Evolutionary conservation across 2,888 invertebrate species (phyloP), one percentile per base, ranked within the genome.

Genomic region (Cephus pygmeus): DNA sequence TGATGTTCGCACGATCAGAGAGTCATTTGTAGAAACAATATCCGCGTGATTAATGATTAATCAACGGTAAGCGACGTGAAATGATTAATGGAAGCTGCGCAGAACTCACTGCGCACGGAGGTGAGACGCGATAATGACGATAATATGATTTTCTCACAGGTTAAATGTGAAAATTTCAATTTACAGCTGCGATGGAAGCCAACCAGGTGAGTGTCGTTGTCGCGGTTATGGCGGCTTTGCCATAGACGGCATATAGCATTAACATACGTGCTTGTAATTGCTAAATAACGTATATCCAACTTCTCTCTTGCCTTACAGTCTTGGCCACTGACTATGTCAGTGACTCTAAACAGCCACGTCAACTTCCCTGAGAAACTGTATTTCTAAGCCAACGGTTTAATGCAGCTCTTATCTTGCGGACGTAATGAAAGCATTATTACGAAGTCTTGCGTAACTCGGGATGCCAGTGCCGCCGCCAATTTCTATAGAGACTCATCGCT

Each of bases 391-490:
- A 75, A 68, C 76, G 76, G 75, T 40, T 82, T 84, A 82, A 83
- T 79, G 83, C 81, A 78, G 81, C 78, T 40, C 83, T 85, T 85
- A 85, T 85, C 85, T 79, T 80, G 77, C 81, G 82, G 81, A 80
- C 77, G 81, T 84, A 85, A 85, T 85, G 85, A 85, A 86, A 84
- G 80, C 85, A 83, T 85, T 85, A 84, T 81, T 78, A 75, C 76
- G 79, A 73, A 73, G 73, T 56, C 81, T 83, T 82, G 80, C 80
- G 81, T 81, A 83, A 84, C 80, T 79, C 78, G 77, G 73, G 40
- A 40, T 15, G 40, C 40, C 73, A 73, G 69, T 69, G 68, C 69
- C 73, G n/a, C 69, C 80, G 75, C 77, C 77, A 79, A 40, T 40
- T 36, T 40, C 77, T 83, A 80, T 80, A 79, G 79, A 77, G 79